Conservation (phyloP, 2,113 vertebrate genomes). For the Salminus brasiliensis region DNA sequence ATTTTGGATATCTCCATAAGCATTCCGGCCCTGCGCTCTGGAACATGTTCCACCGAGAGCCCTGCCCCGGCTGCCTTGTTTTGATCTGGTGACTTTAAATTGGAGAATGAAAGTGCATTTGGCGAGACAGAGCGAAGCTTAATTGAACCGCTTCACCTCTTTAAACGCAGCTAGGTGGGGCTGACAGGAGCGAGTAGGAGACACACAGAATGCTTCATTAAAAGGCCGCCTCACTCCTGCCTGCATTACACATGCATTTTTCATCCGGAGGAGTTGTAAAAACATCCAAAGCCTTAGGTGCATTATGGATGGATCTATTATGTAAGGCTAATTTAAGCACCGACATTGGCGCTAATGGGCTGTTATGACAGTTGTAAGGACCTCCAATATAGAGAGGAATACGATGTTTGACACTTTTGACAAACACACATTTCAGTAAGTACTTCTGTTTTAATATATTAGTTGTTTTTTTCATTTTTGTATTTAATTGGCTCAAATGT, state of each 20-base stretch:
- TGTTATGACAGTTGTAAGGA: background rate
- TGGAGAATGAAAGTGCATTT: conserved; percentile 39
- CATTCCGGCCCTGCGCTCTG: background rate
- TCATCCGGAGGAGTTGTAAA: background rate
- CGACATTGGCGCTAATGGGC: background rate
- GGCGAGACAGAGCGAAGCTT: conserved; percentile 46
- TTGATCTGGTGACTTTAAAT: conserved; percentile 42
- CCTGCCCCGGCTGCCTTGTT: conserved; percentile 36
- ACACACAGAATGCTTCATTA: conserved; percentile 35
- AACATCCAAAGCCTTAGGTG: conserved; percentile 6
- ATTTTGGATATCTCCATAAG: conserved; percentile 1
- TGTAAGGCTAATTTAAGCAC: background rate
- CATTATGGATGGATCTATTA: conserved; percentile 1
- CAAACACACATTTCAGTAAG: too few relatives aligned
- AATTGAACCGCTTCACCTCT: conserved; percentile 58
- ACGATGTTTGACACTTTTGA: background rate
- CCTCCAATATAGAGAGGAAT: background rate
- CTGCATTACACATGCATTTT: conserved; percentile 15
- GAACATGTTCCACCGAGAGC: conserved; percentile 23
- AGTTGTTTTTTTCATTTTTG: too few relatives aligned
- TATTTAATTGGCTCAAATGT: too few relatives aligned
- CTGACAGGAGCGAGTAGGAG: conserved; percentile 12
- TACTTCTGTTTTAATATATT: too few relatives aligned
- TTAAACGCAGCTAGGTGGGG: conserved; percentile 42
- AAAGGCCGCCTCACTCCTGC: conserved; percentile 7